phyloP scores from a whole-genome alignment of 2,797 vertebrate genomes.

The Merluccius polli region DNA sequence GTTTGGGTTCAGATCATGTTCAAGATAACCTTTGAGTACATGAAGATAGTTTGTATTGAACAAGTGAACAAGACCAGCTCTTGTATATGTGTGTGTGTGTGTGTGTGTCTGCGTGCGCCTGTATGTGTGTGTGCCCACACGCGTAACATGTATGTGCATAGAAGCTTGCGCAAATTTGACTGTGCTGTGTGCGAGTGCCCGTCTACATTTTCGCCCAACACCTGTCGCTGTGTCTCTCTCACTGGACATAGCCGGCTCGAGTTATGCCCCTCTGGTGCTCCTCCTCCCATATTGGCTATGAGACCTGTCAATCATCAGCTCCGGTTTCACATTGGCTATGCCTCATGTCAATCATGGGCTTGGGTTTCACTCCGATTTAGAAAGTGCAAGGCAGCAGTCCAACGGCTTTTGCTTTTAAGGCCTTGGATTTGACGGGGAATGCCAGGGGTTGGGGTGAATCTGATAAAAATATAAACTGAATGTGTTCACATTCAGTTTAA shows the following conservation, averaged over 20 bases:
- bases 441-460: slow-evolving; percentile 17
- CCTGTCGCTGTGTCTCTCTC: slow-evolving; percentile 56
- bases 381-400: slow-evolving; percentile 64
- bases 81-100: background rate
- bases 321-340: slow-evolving; percentile 52
- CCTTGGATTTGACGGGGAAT: slow-evolving; percentile 46
- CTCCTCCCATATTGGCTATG: slow-evolving; percentile 34
- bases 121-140: background rate
- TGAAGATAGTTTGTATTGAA: background rate
- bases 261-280: slow-evolving; percentile 44
- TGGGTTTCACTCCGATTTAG: slow-evolving; percentile 50
- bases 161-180: background rate
- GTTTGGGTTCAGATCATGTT: background rate
- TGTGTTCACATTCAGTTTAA: slow-evolving; percentile 19
- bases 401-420: slow-evolving; percentile 53
- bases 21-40: background rate
- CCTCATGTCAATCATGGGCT: background rate
- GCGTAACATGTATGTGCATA: background rate
- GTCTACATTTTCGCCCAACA: slow-evolving; percentile 42
- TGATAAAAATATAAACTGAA: slow-evolving; percentile 36
- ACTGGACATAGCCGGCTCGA: slow-evolving; percentile 11
- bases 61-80: background rate
- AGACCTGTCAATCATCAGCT: slow-evolving; percentile 64
- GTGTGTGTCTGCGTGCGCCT: background rate
- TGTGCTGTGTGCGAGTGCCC: slow-evolving; percentile 1